phyloP scores from a whole-genome alignment of 1,140 invertebrate genomes.

The Leptinotarsa defecta region DNA sequence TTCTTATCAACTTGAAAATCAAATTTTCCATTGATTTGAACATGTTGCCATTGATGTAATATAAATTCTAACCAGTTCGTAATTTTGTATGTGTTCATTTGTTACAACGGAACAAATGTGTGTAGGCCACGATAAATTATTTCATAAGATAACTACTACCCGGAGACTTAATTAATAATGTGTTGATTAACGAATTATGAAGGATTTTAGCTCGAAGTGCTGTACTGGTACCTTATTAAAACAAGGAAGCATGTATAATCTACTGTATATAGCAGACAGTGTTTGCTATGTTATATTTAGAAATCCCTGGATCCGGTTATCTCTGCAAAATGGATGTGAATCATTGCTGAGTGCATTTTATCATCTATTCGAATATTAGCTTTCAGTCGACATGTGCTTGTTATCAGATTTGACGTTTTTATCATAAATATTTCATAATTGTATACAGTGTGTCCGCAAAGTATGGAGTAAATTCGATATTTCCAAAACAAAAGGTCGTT shows the following conservation, averaged over 20 bases:
- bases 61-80: too few species aligned
- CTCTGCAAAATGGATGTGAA: neutral
- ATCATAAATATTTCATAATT: too few species aligned
- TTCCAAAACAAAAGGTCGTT: too few species aligned
- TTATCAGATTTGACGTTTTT: too few species aligned
- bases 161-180: neutral
- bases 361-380: too few species aligned
- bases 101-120: neutral
- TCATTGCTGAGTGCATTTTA: too few species aligned
- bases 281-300: neutral
- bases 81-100: neutral
- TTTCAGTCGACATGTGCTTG: too few species aligned
- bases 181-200: constrained; percentile 6
- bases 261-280: neutral
- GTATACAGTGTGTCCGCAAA: too few species aligned
- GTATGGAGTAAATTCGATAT: too few species aligned
- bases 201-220: constrained; percentile 2
- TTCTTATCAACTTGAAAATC: too few species aligned
- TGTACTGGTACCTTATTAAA: neutral
- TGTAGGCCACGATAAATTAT: neutral
- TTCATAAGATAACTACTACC: neutral
- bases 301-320: constrained; percentile 5
- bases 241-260: neutral
- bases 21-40: too few species aligned
- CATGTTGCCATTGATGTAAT: too few species aligned